Base-by-base conservation (phyloP, 2,888 invertebrate species). In the Drosophila paucipuncta region DNA sequence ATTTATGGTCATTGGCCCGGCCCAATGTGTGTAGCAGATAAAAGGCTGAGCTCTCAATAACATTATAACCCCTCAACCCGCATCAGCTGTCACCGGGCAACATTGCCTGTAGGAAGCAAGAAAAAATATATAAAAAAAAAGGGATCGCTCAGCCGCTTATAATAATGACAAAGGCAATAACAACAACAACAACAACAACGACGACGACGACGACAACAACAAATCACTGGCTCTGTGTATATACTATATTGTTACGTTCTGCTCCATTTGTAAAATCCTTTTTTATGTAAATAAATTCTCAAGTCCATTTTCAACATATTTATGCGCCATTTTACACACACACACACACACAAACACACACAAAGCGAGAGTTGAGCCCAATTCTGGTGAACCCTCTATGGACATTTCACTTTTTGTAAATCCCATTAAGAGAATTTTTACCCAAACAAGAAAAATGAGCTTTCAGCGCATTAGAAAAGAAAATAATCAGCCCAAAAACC, bases 391-490 rank as follows among this genome's bases (percentile, higher is more conserved):
- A 82, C 71, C 68, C 73, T 74, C 80, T 72, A 71, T 70, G 80
- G 87, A 80, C 66, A 80, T 86, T 84, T 71, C 67, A 62, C 71
- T 30, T 71, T 82, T 66, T 88, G 69, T 65, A 90, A 86, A 86
- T 86, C 85, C 86, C 90, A 90, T 86, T 86, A 86, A 90, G 81
- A 81, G 75, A 79, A 81, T 78, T 82, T 87, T 76, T 87, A 73
- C 87, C 85, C 90, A 85, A 85, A 86, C 82, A 85, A 88, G 85
- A 86, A 90, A 86, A 86, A 86, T 88, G 90, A 85, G 89, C 89
- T 90, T 86, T 90, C 80, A 71, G 60, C 89, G 89, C 85, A 90
- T 86, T 86, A 88, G 85, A 90, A 90, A 88, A 59, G 83, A 83
- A 90, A 88, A 86, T 90, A 86, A 86, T 90, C 85, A 90, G 81